These are phyloP conservation scores for Hecatera dysodea DNA, from an alignment of 2,888 invertebrate species.

Conservation along the genomic window DNA sequence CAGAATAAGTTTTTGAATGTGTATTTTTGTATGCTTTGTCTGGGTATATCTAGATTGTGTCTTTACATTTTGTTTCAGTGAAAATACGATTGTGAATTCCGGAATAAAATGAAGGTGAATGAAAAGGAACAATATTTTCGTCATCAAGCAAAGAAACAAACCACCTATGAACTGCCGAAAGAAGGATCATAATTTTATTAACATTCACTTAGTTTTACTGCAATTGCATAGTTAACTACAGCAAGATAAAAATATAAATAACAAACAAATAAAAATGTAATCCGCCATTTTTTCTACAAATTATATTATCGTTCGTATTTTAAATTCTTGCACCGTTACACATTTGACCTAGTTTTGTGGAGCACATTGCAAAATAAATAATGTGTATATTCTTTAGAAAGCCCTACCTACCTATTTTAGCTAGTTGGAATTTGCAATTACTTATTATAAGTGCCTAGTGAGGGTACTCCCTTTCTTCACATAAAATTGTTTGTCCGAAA, in stretches of 20 bases:
- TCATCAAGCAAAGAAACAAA: no score
- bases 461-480: no score
- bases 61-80: not conserved
- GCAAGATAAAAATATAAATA: not conserved
- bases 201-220: not conserved
- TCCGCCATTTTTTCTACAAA: slow-evolving; percentile 28
- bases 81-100: not conserved
- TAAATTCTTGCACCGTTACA: slow-evolving; percentile 28
- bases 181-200: no score
- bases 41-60: not conserved
- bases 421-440: not conserved
- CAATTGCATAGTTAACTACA: not conserved
- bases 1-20: not conserved
- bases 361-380: slow-evolving; percentile 15
- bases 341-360: slow-evolving; percentile 34
- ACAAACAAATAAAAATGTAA: not conserved
- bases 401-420: not conserved
- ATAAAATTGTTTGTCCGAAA: no score
- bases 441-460: no score
- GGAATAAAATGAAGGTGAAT: not conserved
- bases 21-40: not conserved
- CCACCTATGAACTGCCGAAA: not conserved
- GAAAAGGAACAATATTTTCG: no score
- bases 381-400: slow-evolving; percentile 3
- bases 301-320: slow-evolving; percentile 19